A percentile compares a stretch with the other conserved stretches of the same genome.
Conservation (phyloP, 1,140 invertebrate species). For the Tachypleus tridentatus region DNA sequence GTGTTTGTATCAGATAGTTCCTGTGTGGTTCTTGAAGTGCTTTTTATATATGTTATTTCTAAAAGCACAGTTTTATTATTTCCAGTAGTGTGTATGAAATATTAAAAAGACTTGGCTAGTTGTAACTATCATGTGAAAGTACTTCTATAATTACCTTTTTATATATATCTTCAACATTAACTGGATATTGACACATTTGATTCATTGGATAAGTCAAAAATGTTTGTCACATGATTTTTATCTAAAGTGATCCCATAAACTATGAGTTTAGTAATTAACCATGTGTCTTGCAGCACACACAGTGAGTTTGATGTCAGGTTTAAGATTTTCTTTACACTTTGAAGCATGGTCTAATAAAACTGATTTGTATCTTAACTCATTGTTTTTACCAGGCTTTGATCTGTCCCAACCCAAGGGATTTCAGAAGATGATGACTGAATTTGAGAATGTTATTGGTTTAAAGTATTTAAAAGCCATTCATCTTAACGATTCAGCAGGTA, state of each 20-base stretch:
- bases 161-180: neutral
- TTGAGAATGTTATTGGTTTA: constrained; percentile 39
- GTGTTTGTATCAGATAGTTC: neutral
- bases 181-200: neutral
- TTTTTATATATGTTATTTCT: constrained; percentile 8
- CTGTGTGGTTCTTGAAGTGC: neutral
- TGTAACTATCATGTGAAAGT: too few species aligned
- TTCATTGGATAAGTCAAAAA: neutral
- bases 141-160: too few species aligned
- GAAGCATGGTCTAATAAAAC: too few species aligned
- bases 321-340: too few species aligned
- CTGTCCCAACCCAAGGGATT: constrained; percentile 34
- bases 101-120: too few species aligned
- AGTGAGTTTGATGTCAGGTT: too few species aligned
- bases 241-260: too few species aligned
- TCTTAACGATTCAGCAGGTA: constrained; percentile 44
- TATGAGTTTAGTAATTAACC: too few species aligned
- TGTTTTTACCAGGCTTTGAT: constrained; percentile 35
- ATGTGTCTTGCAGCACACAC: too few species aligned
- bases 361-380: too few species aligned
- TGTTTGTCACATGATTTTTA: too few species aligned
- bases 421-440: constrained; percentile 35
- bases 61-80: too few species aligned
- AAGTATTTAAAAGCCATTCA: constrained; percentile 41
- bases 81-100: neutral